Evolutionary conservation across 2,888 invertebrate genomes (phyloP), one percentile per base, ranked within the genome.

Genomic region (Catocala fraxini): DNA sequence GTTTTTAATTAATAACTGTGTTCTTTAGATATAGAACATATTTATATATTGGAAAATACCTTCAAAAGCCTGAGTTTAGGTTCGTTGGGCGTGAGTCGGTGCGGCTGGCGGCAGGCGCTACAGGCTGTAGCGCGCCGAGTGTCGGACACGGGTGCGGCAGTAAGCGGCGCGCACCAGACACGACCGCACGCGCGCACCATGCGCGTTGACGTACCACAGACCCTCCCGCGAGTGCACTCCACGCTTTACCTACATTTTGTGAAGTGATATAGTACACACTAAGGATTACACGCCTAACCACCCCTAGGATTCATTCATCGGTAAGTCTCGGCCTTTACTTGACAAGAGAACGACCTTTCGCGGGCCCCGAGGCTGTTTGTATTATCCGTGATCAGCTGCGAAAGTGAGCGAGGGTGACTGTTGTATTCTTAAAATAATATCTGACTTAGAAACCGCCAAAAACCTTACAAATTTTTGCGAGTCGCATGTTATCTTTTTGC

Each of bases 91-190:
- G 41, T 49, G n/a, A 41, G 42, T 25, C 13, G 15, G 41, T 42
- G 7, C 42, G 1, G 49, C 42, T 7, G 42, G 15, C 43, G 25
- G 25, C 25, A 25, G 25, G 25, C 25, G 25, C 4, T 25, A 25
- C 1, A 25, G 25, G 25, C 25, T 25, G 25, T 25, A 25, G 25
- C 25, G 25, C 25, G 25, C 3, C 25, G 4, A 25, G 25, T 3
- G 25, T 3, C 3, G 25, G 25, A 4, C 39, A 11, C 42, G 35
- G 43, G 42, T 12, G 7, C 43, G 60, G 33, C 88, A 91, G 92
- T 91, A 83, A 87, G 87, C 88, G 90, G 89, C 87, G 87, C 89
- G 88, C 55, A 86, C 89, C 85, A 80, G 83, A 89, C 73, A 77
- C 83, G 86, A 84, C 72, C 84, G 87, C 87, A 84, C 88, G 84